Evolutionary conservation across 2,888 invertebrate species (phyloP), one percentile per base, ranked within the genome.

Genomic region (Therioaphis trifolii): DNA sequence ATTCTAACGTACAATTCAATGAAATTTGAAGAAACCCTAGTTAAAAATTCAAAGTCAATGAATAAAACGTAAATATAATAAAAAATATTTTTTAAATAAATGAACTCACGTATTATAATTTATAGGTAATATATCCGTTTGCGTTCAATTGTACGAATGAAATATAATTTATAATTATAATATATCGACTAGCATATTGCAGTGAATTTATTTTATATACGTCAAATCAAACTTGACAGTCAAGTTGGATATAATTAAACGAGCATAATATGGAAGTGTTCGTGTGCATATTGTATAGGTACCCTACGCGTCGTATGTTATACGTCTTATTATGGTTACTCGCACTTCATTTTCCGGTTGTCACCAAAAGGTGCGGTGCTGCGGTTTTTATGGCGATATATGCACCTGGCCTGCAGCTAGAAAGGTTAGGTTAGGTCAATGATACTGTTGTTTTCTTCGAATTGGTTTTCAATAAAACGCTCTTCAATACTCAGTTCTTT

Each of bases 271-370:
- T 15, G 49, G 29, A 24, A 24, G 52, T 40, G 27, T 55, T 68
- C 35, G 7, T 78, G 52, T 52, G n/a, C n/a, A n/a, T n/a, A n/a
- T n/a, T n/a, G n/a, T n/a, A n/a, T n/a, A n/a, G n/a, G n/a, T n/a
- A n/a, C n/a, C n/a, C n/a, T n/a, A n/a, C n/a, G n/a, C n/a, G 40
- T 14, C 18, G 27, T 63, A 18, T 18, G 29, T 3, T 3, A 7
- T 35, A 35, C 35, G 35, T 35, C 7, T 35, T 35, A 35, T 35
- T 35, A n/a, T 55, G 12, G 46, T 9, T 66, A 49, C 40, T 18
- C 3, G 27, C 18, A 82, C 49, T 82, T 82, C 29, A 52, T 82
- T 82, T 74, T 63, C 61, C 24, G 74, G 63, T 82, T 82, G 66
- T 66, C 82, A 82, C 63, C 63, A 74, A 52, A 52, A 74, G 58